Evolutionary conservation across 2,888 invertebrate species (phyloP), one percentile per base, ranked within the genome.

Genomic region (Ennomos fuscantarius): DNA sequence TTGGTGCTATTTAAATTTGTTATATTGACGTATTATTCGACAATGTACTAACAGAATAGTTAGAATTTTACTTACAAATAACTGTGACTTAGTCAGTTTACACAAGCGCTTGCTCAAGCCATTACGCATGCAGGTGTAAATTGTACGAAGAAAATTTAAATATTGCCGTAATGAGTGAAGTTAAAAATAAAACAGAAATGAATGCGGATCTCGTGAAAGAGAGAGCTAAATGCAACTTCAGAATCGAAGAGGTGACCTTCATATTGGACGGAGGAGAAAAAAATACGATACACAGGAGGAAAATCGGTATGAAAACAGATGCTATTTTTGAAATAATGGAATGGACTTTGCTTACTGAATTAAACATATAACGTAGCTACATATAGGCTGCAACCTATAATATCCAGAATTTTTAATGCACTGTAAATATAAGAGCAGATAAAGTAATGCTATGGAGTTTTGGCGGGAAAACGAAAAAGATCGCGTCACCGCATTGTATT

Each of bases 261-360:
- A 93, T 96, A 65, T 85, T 97, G 64, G 96, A 96, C 78, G 97
- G 97, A 0, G 95, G 96, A 1, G 83, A 91, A 59, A 90, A 95
- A 46, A 95, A 94, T 79, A 97, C 96, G 5, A 74, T 84, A 53
- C 93, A 94, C 66, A 94, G 97, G 69, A 95, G 80, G 57, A 76
- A 81, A 67, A 80, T 89, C 48, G 90, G 92, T 91, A 58, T 78
- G 83, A 55, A 32, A 31, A 24, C 53, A 34, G 33, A 49, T 2
- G 31, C 42, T 42, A 50, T 64, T 60, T 47, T 47, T 59, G 65
- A 66, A 24, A 5, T 24, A 5, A 24, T 24, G 24, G 24, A 3
- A 3, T 24, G 24, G 24, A 24, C 5, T 24, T 24, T 24, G 24
- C 5, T 24, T 6, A 24, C 24, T 24, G 5, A 24, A 24, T 24